phyloP scores from a whole-genome alignment of 2,797 vertebrate species.

The Sebastes nivosus region DNA sequence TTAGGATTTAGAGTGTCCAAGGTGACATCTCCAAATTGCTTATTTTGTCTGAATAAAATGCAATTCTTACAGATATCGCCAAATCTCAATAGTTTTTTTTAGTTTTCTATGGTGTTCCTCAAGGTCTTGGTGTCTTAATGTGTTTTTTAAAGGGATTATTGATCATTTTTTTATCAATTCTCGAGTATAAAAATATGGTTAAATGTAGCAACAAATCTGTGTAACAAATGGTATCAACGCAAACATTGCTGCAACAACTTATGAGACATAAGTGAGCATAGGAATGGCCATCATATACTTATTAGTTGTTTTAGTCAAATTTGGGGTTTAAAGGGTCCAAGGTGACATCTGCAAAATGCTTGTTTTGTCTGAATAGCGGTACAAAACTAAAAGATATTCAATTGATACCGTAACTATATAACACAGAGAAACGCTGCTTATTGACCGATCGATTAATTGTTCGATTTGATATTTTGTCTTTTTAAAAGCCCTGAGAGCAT shows the following conservation, averaged over 20 bases:
- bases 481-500: background rate
- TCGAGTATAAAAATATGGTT: too few relatives aligned
- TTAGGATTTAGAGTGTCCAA: background rate
- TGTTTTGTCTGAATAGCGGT: background rate
- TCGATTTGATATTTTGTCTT: background rate
- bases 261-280: too few relatives aligned
- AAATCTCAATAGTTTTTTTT: accelerated
- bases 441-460: background rate
- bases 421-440: background rate
- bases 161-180: too few relatives aligned
- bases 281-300: accelerated
- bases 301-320: background rate
- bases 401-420: too few relatives aligned
- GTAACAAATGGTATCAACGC: too few relatives aligned
- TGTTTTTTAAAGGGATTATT: too few relatives aligned
- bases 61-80: too few relatives aligned
- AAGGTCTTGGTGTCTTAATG: too few relatives aligned
- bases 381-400: background rate
- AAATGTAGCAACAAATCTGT: too few relatives aligned
- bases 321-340: too few relatives aligned
- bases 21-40: background rate
- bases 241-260: too few relatives aligned
- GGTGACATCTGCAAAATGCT: background rate
- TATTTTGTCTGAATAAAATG: background rate
- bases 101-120: too few relatives aligned